Percentiles rank a stretch among this genome's conserved stretches.
Conservation (phyloP, 92 coral and sea anemone species). For the Porites evermanni region DNA sequence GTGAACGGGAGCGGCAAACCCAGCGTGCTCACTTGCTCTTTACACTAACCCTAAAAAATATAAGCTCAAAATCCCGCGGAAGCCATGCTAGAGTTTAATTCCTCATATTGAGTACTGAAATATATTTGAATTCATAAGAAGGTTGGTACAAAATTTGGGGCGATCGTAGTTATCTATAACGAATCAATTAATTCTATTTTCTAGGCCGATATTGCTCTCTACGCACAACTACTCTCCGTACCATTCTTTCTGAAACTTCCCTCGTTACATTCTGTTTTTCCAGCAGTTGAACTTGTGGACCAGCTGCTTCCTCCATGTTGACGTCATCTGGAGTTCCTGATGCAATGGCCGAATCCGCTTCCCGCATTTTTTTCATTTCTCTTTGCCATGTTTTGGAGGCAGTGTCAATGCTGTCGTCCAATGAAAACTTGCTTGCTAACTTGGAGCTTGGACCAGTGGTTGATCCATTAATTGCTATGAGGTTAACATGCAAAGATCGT, state of each 20-base stretch:
- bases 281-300: not conserved
- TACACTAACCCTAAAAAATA: too few relatives aligned
- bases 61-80: too few relatives aligned
- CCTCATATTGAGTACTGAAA: too few relatives aligned
- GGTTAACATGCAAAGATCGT: slow-evolving; percentile 17
- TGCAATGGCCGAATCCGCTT: not conserved
- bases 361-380: not conserved
- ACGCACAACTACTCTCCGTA: slow-evolving; percentile 19
- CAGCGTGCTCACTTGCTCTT: too few relatives aligned
- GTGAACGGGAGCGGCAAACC: too few relatives aligned
- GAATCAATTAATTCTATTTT: too few relatives aligned
- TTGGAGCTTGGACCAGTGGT: slow-evolving; percentile 8
- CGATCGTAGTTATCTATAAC: too few relatives aligned
- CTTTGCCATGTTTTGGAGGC: slow-evolving; percentile 27
- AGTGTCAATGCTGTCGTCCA: slow-evolving; percentile 6
- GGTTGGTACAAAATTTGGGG: too few relatives aligned
- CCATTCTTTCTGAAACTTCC: slow-evolving; percentile 31
- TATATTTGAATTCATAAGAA: too few relatives aligned
- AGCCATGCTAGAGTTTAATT: too few relatives aligned
- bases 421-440: slow-evolving; percentile 21
- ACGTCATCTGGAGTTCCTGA: slow-evolving; percentile 26
- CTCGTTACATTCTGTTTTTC: slow-evolving; percentile 3
- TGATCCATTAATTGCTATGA: not conserved
- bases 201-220: not conserved
- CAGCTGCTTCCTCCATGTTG: slow-evolving; percentile 30